phyloP scores from a whole-genome alignment of 1,140 invertebrate species.

The Paralvinella palmiformis region DNA sequence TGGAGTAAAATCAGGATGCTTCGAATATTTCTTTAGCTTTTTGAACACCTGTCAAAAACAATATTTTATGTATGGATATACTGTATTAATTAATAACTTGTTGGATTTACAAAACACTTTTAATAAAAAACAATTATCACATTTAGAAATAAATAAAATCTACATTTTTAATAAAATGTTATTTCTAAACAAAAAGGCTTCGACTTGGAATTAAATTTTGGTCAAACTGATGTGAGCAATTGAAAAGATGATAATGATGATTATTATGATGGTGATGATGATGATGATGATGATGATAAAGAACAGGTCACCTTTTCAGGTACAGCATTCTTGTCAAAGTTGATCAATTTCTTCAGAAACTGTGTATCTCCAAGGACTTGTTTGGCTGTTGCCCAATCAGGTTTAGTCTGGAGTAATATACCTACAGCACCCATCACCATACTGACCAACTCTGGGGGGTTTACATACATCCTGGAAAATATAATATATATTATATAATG shows the following conservation, averaged over 20 bases:
- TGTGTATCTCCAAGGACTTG: constrained; percentile 42
- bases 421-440: constrained; percentile 75
- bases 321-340: constrained; percentile 44
- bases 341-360: constrained; percentile 43
- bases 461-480: constrained; percentile 39
- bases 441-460: constrained; percentile 41
- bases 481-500: neutral
- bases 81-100: too few species aligned
- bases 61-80: too few species aligned
- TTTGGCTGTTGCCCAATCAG: constrained; percentile 44
- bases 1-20: constrained; percentile 44
- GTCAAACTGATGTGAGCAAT: too few species aligned
- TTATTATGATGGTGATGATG: too few species aligned
- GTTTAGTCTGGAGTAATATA: constrained; percentile 69
- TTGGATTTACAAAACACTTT: too few species aligned
- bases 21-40: constrained; percentile 44
- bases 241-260: too few species aligned
- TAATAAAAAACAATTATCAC: too few species aligned
- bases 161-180: too few species aligned
- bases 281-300: too few species aligned
- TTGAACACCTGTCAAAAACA: constrained; percentile 41
- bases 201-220: too few species aligned
- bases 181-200: too few species aligned
- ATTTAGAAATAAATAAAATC: too few species aligned
- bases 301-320: constrained; percentile 40